Conservation (phyloP, 2,113 vertebrate genomes). For the Bungarus multicinctus region DNA sequence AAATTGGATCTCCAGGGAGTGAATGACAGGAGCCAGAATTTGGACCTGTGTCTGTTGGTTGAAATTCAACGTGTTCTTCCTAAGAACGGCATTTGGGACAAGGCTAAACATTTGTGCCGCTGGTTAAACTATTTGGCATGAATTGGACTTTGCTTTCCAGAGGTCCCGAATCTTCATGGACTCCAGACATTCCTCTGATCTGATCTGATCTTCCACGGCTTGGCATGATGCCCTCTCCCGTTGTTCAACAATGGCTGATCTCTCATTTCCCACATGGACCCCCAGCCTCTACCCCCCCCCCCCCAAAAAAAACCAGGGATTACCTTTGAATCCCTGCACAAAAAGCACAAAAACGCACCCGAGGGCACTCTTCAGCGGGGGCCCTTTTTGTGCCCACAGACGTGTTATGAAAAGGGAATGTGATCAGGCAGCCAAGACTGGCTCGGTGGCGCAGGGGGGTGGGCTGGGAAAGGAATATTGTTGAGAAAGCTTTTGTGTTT, state of each 20-base stretch:
- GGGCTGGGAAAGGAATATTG: not conserved
- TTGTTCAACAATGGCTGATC: not conserved
- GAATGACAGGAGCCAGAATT: not conserved
- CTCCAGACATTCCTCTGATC: no score
- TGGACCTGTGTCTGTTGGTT: not conserved
- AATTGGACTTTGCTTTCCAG: not conserved
- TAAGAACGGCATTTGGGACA: not conserved
- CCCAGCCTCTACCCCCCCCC: not conserved
- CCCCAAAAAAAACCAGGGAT: not conserved
- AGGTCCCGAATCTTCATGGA: not conserved
- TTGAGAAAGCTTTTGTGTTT: constrained; percentile 62
- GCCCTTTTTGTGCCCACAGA: constrained; percentile 27
- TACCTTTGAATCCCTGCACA: constrained; percentile 13
- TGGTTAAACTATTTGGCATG: not conserved
- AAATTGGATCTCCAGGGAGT: not conserved
- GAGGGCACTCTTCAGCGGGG: not conserved
- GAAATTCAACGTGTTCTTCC: no score
- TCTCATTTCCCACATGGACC: accelerated
- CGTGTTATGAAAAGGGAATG: constrained; percentile 55
- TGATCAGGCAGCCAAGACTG: constrained; percentile 59
- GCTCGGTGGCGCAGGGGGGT: constrained; percentile 27
- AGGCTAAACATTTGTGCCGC: no score
- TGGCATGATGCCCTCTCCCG: not conserved
- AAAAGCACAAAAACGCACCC: constrained; percentile 11
- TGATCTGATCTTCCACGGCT: not conserved